Conservation (phyloP, 2,113 vertebrate genomes). For the Ictidomys tridecemlineatus region DNA sequence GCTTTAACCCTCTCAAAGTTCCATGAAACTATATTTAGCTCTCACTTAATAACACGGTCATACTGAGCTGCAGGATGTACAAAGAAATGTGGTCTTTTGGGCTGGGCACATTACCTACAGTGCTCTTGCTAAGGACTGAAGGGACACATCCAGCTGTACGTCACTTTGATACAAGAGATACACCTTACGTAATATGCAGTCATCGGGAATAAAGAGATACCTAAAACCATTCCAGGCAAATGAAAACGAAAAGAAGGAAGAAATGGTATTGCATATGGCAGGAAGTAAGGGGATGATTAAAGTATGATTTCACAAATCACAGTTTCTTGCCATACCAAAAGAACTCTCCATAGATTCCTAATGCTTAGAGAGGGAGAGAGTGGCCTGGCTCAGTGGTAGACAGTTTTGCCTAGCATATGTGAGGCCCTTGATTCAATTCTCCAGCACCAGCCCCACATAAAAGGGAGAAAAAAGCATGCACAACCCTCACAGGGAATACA, state of each 20-base stretch:
- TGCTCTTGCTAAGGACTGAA: slow-evolving; percentile 1
- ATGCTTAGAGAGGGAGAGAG: not conserved
- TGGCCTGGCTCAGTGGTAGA: not conserved
- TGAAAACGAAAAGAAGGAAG: not conserved
- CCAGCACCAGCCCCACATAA: not conserved
- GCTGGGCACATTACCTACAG: not conserved
- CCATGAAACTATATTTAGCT: not conserved
- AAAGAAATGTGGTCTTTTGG: not conserved
- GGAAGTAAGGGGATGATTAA: not conserved
- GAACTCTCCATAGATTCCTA: not conserved
- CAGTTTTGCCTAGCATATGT: not conserved
- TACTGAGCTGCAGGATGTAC: not conserved
- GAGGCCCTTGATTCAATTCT: not conserved
- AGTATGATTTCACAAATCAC: not conserved
- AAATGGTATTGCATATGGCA: not conserved
- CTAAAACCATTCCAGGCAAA: not conserved
- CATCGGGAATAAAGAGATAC: not conserved
- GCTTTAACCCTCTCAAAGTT: not conserved
- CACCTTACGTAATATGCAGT: not conserved
- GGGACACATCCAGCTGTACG: not conserved
- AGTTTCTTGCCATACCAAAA: not conserved
- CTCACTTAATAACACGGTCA: not conserved
- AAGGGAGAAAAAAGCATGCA: not conserved
- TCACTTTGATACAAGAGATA: not conserved
- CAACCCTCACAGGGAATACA: not conserved